Conservation (phyloP, 2,797 vertebrate genomes). For the Decapterus maruadsi region DNA sequence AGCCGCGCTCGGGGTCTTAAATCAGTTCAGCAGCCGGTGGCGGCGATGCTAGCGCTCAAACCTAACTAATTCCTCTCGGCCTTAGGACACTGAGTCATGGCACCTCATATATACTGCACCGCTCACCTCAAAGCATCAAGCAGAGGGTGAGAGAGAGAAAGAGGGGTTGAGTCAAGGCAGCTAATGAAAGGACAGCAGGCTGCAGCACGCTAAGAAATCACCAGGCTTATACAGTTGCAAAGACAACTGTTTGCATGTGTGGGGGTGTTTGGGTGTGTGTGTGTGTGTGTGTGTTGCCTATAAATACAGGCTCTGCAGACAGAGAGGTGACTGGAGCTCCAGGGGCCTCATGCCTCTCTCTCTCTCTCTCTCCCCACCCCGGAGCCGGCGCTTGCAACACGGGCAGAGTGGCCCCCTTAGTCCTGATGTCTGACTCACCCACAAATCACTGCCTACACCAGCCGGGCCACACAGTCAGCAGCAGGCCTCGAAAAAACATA, state of each 20-base stretch:
- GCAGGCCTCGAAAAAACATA: conserved; percentile 50
- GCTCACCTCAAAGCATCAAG: conserved; percentile 64
- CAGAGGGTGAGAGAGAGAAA: conserved; percentile 31
- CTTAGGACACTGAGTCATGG: conserved; percentile 68
- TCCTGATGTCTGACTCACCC: conserved; percentile 63
- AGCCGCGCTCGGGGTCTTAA: conserved; percentile 68
- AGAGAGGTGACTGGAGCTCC: conserved; percentile 66
- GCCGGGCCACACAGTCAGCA: conserved; percentile 47
- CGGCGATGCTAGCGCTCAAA: conserved; percentile 64
- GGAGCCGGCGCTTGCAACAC: conserved; percentile 52
- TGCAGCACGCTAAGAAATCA: conserved; percentile 74
- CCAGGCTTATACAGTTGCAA: conserved; percentile 67
- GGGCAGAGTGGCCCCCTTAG: conserved; percentile 41
- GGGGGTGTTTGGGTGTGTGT: conserved; percentile 62
- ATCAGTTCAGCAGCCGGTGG: conserved; percentile 68
- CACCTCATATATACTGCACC: conserved; percentile 57
- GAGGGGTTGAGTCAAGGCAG: conserved; percentile 66
- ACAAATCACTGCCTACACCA: conserved; percentile 54
- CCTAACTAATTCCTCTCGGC: conserved; percentile 67
- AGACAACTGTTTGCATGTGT: conserved; percentile 76
- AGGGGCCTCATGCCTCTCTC: conserved; percentile 56
- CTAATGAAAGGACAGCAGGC: conserved; percentile 77
- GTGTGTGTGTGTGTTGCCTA: conserved; percentile 58
- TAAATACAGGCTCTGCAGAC: conserved; percentile 75
- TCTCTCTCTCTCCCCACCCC: conserved; percentile 65